These are phyloP conservation scores for Scaptomyza hsui DNA, from an alignment of 1,140 invertebrate genomes.

Conservation along the genomic window DNA sequence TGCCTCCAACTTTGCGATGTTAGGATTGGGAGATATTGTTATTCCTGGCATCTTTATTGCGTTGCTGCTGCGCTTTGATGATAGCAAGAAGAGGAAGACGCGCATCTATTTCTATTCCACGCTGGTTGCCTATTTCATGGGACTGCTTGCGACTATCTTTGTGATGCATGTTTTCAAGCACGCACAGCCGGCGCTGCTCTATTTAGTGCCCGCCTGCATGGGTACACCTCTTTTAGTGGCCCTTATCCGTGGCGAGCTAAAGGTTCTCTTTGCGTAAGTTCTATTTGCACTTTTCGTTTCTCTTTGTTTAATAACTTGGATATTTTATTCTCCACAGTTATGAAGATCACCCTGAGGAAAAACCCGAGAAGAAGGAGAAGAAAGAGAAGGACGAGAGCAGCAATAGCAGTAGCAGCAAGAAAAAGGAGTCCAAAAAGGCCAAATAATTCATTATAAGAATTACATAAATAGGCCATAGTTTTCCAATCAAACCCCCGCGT, in stretches of 20 bases:
- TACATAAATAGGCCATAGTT: neutral
- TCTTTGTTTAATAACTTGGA: neutral
- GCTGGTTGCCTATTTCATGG: conserved; percentile 96
- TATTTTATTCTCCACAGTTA: conserved; percentile 84
- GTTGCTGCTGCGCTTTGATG: conserved; percentile 97
- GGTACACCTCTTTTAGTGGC: conserved; percentile 94
- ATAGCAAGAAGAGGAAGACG: conserved; percentile 93
- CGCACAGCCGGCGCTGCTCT: conserved; percentile 98
- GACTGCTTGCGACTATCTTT: conserved; percentile 96
- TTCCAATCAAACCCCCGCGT: conserved; percentile 42
- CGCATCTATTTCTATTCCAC: conserved; percentile 98
- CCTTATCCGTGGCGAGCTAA: conserved; percentile 95
- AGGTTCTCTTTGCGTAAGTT: conserved; percentile 94
- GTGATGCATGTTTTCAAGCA: conserved; percentile 99
- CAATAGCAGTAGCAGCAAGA: conserved; percentile 64
- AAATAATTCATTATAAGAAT: conserved; percentile 55
- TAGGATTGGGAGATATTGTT: conserved; percentile 99
- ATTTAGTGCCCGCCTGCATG: conserved; percentile 98
- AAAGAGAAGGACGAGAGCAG: conserved; percentile 75
- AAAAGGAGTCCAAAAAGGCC: conserved; percentile 79
- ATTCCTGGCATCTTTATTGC: conserved; percentile 99
- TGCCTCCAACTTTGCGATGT: conserved; percentile 98
- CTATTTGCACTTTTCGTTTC: neutral
- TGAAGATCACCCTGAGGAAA: conserved; percentile 87
- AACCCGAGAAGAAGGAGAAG: conserved; percentile 83